A percentile compares a stretch with the other conserved stretches of the same genome.
Evolutionary conservation across 2,797 vertebrate species (phyloP).

Genomic region (Mormyrops boulengeri): DNA sequence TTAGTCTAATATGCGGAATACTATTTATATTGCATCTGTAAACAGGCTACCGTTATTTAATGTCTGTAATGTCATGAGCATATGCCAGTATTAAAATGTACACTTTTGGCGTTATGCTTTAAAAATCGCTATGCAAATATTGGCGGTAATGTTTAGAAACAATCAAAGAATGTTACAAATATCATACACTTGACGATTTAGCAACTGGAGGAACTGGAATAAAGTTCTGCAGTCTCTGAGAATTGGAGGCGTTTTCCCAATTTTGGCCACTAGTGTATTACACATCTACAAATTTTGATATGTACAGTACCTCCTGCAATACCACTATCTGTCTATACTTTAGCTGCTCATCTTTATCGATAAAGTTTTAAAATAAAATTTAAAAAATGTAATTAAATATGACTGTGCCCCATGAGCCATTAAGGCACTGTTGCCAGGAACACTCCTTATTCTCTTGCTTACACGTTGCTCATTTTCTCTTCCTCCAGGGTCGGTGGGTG

Average conservation of each 20-base stretch:
- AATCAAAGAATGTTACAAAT: no score
- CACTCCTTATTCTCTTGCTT: background rate
- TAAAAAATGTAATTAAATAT: no score
- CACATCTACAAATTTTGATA: background rate
- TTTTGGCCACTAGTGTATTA: background rate
- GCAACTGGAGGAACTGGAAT: no score
- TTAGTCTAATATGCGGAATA: background rate
- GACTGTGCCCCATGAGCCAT: background rate
- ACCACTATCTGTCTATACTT: background rate
- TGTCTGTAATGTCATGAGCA: background rate
- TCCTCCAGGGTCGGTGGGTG: slow-evolving; percentile 81
- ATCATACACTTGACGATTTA: no score
- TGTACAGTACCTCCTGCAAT: background rate
- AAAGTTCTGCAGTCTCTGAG: no score
- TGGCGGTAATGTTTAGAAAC: no score
- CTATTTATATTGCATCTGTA: background rate
- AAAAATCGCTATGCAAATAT: no score
- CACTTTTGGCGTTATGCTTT: no score
- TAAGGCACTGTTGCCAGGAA: background rate
- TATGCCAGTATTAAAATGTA: background rate
- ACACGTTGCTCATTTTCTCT: background rate
- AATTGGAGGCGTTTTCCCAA: no score
- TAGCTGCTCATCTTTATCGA: background rate
- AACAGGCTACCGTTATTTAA: background rate
- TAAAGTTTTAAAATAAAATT: background rate